Base-by-base conservation (phyloP, 2,888 invertebrate species). In the Sthenelais limicola region DNA sequence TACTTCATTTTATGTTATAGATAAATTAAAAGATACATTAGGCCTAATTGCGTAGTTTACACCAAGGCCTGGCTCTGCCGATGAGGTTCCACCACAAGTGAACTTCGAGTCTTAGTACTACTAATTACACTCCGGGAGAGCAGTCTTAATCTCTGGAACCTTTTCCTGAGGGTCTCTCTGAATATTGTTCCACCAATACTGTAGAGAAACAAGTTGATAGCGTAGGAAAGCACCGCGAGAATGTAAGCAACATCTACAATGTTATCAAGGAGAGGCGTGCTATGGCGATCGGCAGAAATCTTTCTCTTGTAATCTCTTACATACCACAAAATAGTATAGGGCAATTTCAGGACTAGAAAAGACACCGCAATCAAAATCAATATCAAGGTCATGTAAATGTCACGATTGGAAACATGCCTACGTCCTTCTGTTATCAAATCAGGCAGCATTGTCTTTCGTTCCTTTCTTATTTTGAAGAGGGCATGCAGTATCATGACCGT, bases 321-420 rank as follows among this genome's bases (percentile, higher is more conserved):
- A 26, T 62, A 62, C 35, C 38, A 62, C 5, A 43, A 62, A 21
- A 62, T 24, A 28, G 62, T 62, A 26, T 62, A 62, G 62, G 62
- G 62, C 12, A 62, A 43, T 24, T 62, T 62, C 24, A 62, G 38
- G 1, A 62, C 15, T 7, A 38, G 4, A 24, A 62, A 62, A 1
- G 62, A 38, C 15, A 62, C 62, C 4, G 62, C 62, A 9, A 62
- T 24, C 24, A 38, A 5, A 15, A 62, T 24, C 3, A 62, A 43
- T 12, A 35, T 38, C 21, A 35, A 5, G 1, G 62, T 62, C 35
- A 62, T 35, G 9, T 62, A 24, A 12, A 62, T 7, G 7, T 62
- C 62, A 21, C 62, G 33, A 5, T 9, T 43, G 3, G 35, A 7
- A 7, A 62, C 15, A 21, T 7, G 26, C 24, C 43, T 35, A 12